phyloP scores from a whole-genome alignment of 2,888 invertebrate genomes.

The Unio pictorum region DNA sequence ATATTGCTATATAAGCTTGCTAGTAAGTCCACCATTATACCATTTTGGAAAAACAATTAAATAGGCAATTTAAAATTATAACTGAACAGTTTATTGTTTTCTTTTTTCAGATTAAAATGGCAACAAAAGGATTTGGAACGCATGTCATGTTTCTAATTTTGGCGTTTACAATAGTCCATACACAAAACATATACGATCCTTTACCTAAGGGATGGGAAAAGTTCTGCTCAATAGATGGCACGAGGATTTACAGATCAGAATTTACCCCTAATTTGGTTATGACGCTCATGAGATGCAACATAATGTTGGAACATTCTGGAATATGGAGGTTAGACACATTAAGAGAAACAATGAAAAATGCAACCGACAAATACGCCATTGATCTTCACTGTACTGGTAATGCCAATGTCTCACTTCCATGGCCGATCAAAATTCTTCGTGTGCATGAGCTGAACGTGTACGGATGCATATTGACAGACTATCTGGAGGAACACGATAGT shows the following conservation, averaged over 20 bases:
- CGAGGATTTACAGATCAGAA: slow-evolving; percentile 17
- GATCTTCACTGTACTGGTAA: slow-evolving; percentile 21
- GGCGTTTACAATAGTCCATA: too few relatives aligned
- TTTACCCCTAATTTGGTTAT: slow-evolving; percentile 18
- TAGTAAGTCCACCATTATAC: too few relatives aligned
- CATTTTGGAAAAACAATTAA: too few relatives aligned
- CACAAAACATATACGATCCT: background rate
- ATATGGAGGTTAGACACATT: slow-evolving; percentile 11
- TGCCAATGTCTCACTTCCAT: slow-evolving; percentile 31
- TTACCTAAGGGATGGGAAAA: slow-evolving; percentile 24
- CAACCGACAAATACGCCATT: slow-evolving; percentile 19
- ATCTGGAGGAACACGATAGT: slow-evolving; percentile 22
- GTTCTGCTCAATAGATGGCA: slow-evolving; percentile 18
- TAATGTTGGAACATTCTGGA: slow-evolving; percentile 12
- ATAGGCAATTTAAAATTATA: too few relatives aligned
- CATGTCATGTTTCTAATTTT: too few relatives aligned
- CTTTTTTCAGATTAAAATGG: too few relatives aligned
- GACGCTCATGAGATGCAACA: slow-evolving; percentile 14
- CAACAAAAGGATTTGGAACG: too few relatives aligned
- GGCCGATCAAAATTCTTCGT: slow-evolving; percentile 37
- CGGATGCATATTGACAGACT: slow-evolving; percentile 31
- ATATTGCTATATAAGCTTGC: too few relatives aligned
- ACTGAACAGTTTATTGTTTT: too few relatives aligned
- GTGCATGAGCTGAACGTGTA: slow-evolving; percentile 25
- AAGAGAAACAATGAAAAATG: slow-evolving; percentile 1